These are phyloP conservation scores for Anolis sagrei DNA, from an alignment of 2,113 vertebrate species.

Conservation along the genomic window DNA sequence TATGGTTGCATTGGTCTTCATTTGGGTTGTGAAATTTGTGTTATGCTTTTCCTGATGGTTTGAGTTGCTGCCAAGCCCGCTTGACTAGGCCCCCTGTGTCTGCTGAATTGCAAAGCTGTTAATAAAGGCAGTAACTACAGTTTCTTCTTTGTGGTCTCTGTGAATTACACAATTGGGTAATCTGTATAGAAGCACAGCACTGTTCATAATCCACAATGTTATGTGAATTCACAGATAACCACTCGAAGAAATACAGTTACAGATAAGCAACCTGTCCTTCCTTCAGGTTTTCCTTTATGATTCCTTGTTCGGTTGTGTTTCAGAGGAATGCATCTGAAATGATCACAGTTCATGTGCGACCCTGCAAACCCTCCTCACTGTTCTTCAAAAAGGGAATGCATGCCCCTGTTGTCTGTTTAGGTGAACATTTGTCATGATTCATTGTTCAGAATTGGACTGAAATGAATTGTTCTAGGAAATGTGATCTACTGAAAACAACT, in stretches of 20 bases:
- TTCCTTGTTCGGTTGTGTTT: not conserved
- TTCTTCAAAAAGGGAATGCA: not conserved
- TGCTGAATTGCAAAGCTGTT: conserved; percentile 7
- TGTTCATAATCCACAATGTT: no score
- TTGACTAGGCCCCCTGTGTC: not conserved
- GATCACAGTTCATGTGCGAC: not conserved
- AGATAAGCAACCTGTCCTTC: not conserved
- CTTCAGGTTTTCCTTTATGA: conserved; percentile 11
- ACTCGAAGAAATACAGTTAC: no score
- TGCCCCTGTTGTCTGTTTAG: not conserved
- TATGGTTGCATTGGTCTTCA: not conserved
- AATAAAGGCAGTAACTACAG: conserved; percentile 1
- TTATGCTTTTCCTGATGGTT: conserved; percentile 11
- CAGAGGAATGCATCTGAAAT: not conserved
- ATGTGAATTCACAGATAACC: no score
- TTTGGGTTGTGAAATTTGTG: not conserved
- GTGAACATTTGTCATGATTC: not conserved
- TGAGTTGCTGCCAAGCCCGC: not conserved
- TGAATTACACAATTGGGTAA: no score
- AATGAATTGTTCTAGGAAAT: not conserved
- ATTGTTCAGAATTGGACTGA: conserved; percentile 4
- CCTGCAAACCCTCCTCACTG: not conserved
- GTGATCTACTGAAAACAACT: not conserved
- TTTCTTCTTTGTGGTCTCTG: not conserved
- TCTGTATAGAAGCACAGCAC: no score